Base-by-base conservation (phyloP, 2,888 invertebrate species). In the Onthophagus sagittarius region DNA sequence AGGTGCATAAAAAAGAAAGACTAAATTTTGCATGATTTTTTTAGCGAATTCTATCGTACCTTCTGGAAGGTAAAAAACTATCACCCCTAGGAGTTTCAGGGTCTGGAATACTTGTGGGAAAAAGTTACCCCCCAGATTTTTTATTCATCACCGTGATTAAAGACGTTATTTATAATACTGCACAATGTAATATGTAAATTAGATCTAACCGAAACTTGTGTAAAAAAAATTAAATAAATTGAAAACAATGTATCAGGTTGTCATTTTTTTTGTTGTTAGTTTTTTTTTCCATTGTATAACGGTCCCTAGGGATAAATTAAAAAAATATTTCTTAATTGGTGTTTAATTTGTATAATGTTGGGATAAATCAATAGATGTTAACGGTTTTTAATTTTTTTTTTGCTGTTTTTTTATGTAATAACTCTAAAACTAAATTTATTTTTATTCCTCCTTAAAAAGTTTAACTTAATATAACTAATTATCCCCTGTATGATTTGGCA, bases 211-310 rank as follows among this genome's bases (percentile, higher is more conserved):
- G 39, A 53, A 53, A 53, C 39, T 53, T 53, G 39, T 11, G 62
- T 67, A 32, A 73, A 80, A 80, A 80, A 80, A 80, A 69, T 23
- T n/a, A 2, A 9, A n/a, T 32, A 15, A 67, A 62, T 15, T n/a
- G 32, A 71, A 15, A 71, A 75, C 77, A 72, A 83, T 84, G 83
- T 83, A 84, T 84, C 79, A 69, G 62, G 79, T 81, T 71, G 76
- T 80, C 81, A 82, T 81, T 84, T 83, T 84, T 82, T 83, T 62
- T 75, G 14, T n/a, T 69, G 62, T 69, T 65, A 73, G 78, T 79
- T 79, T 77, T 79, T 79, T 77, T 79, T 73, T 75, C 62, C 62
- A 69, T 53, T 69, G 13, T 32, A 15, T 73, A 76, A 75, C 75
- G 75, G 77, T 75, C 78, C 69, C 71, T 63, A 75, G 75, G 75